Conservation (phyloP, 1,140 invertebrate genomes). For the Drosophila aff. region DNA sequence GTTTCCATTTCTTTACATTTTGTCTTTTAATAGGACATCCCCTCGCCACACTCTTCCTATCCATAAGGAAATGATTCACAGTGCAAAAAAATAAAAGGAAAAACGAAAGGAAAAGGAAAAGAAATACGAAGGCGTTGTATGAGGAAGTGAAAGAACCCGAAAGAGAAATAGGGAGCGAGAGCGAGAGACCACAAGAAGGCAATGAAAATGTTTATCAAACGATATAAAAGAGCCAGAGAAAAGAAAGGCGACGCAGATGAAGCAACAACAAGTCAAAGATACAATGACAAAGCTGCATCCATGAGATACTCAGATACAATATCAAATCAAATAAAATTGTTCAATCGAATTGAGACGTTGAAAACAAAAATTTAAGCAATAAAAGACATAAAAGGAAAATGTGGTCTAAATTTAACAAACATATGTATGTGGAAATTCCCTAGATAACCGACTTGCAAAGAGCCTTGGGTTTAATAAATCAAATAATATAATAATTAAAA, state of each 20-base stretch:
- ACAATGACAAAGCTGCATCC: conserved; percentile 51
- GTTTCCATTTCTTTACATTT: background rate
- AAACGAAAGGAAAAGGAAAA: conserved; percentile 25
- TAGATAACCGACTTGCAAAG: background rate
- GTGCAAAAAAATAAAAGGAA: conserved; percentile 25
- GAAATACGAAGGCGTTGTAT: conserved; percentile 48
- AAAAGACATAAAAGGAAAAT: conserved; percentile 1
- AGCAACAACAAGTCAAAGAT: conserved; percentile 40
- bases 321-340: conserved; percentile 39
- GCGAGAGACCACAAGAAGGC: conserved; percentile 27
- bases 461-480: background rate
- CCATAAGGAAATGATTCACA: conserved; percentile 43
- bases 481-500: background rate
- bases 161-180: conserved; percentile 30
- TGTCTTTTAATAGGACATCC: conserved; percentile 6
- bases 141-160: conserved; percentile 47
- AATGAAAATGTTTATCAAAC: conserved; percentile 52
- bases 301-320: conserved; percentile 44
- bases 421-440: background rate
- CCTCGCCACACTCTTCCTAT: background rate
- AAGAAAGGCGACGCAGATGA: conserved; percentile 21
- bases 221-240: conserved; percentile 34
- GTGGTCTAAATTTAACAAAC: background rate
- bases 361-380: conserved; percentile 6
- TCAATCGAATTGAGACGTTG: conserved; percentile 29